A percentile compares a stretch with the other conserved stretches of the same genome.
Conservation (phyloP, 1,140 invertebrate species). For the Drosophila takahashii region DNA sequence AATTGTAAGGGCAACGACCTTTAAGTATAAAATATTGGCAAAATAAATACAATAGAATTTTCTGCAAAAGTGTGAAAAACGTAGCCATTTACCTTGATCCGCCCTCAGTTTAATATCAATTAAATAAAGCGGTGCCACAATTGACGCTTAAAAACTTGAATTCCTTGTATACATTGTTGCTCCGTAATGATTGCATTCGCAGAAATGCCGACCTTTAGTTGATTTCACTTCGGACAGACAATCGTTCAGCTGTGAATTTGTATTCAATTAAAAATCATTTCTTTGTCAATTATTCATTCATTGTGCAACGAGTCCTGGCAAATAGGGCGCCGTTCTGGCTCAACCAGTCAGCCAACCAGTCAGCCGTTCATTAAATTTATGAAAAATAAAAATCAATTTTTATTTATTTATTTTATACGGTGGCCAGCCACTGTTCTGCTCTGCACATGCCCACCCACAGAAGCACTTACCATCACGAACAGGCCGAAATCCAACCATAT, state of each 20-base stretch:
- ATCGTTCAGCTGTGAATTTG: conserved; percentile 64
- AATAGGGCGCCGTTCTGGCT: conserved; percentile 39
- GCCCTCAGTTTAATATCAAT: background rate
- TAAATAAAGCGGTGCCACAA: conserved; percentile 9
- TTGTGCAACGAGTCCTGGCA: conserved; percentile 49
- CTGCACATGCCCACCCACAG: background rate
- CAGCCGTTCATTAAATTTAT: conserved; percentile 61
- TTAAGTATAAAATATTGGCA: no score
- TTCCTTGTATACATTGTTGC: conserved; percentile 5
- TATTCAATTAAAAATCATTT: conserved; percentile 70
- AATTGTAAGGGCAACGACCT: no score
- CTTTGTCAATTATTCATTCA: conserved; percentile 69
- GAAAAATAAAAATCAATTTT: conserved; percentile 50
- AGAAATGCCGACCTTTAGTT: conserved; percentile 4
- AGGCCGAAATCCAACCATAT: conserved; percentile 23
- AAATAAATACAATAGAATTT: background rate
- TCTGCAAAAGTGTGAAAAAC: no score
- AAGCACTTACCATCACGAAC: background rate
- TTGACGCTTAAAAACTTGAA: conserved; percentile 16
- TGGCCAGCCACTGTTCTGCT: background rate
- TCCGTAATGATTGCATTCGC: background rate
- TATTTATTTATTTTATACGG: conserved; percentile 36
- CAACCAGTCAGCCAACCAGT: conserved; percentile 30
- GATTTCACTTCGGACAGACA: conserved; percentile 28
- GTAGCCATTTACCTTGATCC: no score